Percentiles rank a stretch among this genome's conserved stretches.
Conservation (phyloP, 2,797 vertebrate species). For the Coendou prehensilis region DNA sequence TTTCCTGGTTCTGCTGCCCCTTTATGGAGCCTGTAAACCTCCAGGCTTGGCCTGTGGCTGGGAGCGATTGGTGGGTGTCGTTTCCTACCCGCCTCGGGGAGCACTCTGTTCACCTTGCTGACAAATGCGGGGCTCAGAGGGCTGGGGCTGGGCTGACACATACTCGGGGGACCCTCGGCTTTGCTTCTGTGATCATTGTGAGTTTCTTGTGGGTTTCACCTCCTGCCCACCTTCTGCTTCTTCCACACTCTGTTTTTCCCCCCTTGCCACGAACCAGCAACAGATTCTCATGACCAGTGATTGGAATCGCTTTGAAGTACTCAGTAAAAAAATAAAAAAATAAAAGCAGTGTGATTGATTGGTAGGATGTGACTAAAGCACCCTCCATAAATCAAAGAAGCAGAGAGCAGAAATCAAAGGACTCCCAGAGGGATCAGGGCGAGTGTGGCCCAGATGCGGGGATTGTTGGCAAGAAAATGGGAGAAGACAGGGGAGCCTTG, state of each 20-base stretch:
- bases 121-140: background rate
- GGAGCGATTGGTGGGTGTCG: fast-evolving
- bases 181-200: background rate
- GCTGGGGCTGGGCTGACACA: fast-evolving
- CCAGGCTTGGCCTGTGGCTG: fast-evolving
- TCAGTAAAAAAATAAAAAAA: background rate
- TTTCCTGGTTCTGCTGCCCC: background rate
- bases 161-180: fast-evolving
- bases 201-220: background rate
- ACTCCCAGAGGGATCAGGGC: fast-evolving
- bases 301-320: background rate
- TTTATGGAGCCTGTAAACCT: fast-evolving
- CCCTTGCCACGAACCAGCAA: background rate
- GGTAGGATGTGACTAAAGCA: fast-evolving
- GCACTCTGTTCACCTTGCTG: fast-evolving
- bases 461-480: background rate
- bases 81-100: fast-evolving
- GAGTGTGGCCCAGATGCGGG: fast-evolving
- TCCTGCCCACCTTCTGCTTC: background rate
- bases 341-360: fast-evolving
- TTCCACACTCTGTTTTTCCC: too few relatives aligned
- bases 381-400: background rate
- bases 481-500: fast-evolving
- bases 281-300: background rate
- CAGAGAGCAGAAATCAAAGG: fast-evolving